Base-by-base conservation (phyloP, 1,140 invertebrate genomes). In the Drosophila nasuta region DNA sequence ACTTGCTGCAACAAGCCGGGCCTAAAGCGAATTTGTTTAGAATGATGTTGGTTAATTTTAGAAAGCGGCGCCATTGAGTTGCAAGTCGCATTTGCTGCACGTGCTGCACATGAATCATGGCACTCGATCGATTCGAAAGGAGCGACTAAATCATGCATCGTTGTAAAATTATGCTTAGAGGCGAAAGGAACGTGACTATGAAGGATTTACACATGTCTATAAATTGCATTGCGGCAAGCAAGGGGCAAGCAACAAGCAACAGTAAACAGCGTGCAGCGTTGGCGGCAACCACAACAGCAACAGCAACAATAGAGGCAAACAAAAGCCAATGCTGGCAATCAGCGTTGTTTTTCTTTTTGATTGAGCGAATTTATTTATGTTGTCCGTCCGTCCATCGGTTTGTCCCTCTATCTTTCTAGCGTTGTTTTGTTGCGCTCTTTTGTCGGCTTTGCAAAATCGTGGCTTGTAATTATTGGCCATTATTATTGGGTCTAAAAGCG, bases 381-480 rank as follows among this genome's bases (percentile, higher is more conserved):
- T 52, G 62, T 58, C 52, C 25, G 46, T 38, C 65, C 58, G 62
- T 69, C 67, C 35, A 43, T 65, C 66, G 65, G 65, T 70, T 74
- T 64, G 62, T 45, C 60, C 58, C 45, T 60, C 63, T 48, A 58
- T 77, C 63, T 48, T 58, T 77, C 78, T 69, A 35, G 35, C 30
- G 67, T 46, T 49, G 48, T 49, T 41, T 41, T 41, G 25, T 59
- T 52, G 63, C 38, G 63, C 38, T 64, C 62, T 67, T 70, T 77
- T 70, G 72, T 70, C 72, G 72, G 66, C 67, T 81, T 56, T 82
- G 71, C 80, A 78, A 87, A 88, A 87, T 88, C 80, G 82, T 87
- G 85, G 83, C 77, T 72, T 77, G 83, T 79, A 87, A 87, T 87
- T 87, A 87, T 87, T 87, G 76, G 77, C 83, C 77, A 87, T 87